Conservation (phyloP, 2,113 vertebrate genomes). For the Butastur rufipennis region DNA sequence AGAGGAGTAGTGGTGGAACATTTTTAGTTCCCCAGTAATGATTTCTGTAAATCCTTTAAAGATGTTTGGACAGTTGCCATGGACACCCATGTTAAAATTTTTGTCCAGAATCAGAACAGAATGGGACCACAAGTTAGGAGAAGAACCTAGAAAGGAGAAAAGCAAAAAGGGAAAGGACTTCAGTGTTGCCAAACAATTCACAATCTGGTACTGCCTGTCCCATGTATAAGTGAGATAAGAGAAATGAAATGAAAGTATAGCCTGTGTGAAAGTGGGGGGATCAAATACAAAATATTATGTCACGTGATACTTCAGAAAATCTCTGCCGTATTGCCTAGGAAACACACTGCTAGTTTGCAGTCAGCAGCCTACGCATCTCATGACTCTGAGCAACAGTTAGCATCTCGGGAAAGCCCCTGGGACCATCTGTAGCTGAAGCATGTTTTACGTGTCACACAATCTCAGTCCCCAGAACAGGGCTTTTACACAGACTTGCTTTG, state of each 20-base stretch:
- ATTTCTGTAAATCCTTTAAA: background rate
- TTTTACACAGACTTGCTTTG: background rate
- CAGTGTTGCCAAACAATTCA: background rate
- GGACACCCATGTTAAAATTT: background rate
- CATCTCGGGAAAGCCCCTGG: background rate
- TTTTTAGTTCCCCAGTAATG: background rate
- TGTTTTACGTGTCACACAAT: background rate
- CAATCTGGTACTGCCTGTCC: background rate
- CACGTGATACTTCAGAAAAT: background rate
- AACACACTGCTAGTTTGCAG: background rate
- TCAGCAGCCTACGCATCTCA: background rate
- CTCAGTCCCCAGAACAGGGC: background rate
- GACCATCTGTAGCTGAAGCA: background rate
- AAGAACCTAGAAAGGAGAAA: background rate
- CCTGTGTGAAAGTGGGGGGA: background rate
- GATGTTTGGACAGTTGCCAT: background rate
- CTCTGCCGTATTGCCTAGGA: conserved; percentile 7
- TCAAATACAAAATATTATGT: background rate
- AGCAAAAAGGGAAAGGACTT: background rate
- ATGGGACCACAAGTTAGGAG: background rate
- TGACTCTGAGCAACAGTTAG: background rate
- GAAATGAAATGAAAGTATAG: background rate
- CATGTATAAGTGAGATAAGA: background rate
- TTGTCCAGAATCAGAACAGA: background rate
- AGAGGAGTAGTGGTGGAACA: background rate